phyloP scores from a whole-genome alignment of 2,888 invertebrate species.

The Dicycla oo region DNA sequence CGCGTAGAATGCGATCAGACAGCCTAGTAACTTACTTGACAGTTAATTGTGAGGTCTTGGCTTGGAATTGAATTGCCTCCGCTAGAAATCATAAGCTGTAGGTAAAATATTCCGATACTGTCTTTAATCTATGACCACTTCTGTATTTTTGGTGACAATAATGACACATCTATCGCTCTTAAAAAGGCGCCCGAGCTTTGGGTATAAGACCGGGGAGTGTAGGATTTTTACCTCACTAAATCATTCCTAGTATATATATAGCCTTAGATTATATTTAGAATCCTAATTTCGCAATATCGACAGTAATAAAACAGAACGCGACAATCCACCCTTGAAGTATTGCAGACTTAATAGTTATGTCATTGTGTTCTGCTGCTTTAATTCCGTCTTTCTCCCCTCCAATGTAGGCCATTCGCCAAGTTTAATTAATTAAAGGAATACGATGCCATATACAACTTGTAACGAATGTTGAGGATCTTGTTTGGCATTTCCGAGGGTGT shows the following conservation, averaged over 20 bases:
- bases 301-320: not conserved
- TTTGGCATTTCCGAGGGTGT: not conserved
- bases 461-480: slow-evolving; percentile 29
- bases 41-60: not conserved
- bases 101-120: not conserved
- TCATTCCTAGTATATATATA: not conserved
- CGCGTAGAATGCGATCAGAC: not conserved
- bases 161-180: not conserved
- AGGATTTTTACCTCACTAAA: too few species aligned
- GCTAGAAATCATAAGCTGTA: too few species aligned
- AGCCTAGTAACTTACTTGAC: not conserved
- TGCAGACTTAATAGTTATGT: slow-evolving; percentile 21
- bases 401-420: slow-evolving; percentile 7
- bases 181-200: too few species aligned
- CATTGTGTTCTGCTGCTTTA: slow-evolving; percentile 14
- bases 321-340: slow-evolving; percentile 15
- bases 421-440: slow-evolving; percentile 47
- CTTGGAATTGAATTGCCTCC: not conserved
- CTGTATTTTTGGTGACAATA: not conserved
- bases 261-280: not conserved
- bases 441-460: slow-evolving; percentile 23
- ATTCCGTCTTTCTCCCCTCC: slow-evolving; percentile 26
- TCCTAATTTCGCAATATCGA: not conserved
- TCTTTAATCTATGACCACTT: not conserved
- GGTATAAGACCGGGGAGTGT: too few species aligned